phyloP scores from a whole-genome alignment of 2,797 vertebrate genomes.

The Benthosema pterotum region DNA sequence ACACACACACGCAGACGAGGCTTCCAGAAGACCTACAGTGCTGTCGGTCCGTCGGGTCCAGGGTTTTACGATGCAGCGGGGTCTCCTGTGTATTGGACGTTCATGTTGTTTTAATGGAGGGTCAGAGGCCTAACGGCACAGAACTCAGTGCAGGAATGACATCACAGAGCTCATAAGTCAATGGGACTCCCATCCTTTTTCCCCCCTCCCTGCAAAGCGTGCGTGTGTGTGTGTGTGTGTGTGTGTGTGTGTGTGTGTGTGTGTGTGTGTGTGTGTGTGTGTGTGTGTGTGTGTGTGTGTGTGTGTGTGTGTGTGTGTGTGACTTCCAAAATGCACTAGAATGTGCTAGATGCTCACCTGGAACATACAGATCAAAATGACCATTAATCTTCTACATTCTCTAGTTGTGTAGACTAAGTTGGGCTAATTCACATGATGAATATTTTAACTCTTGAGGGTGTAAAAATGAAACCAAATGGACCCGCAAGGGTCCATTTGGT shows the following conservation, averaged over 20 bases:
- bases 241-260: background rate
- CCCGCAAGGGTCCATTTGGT: too few relatives aligned
- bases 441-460: too few relatives aligned
- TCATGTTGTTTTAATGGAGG: conserved; percentile 45
- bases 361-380: too few relatives aligned
- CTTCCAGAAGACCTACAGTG: conserved; percentile 56
- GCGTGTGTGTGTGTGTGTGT: too few relatives aligned
- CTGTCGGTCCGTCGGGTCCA: conserved; percentile 23
- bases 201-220: background rate
- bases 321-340: too few relatives aligned
- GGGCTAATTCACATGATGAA: too few relatives aligned
- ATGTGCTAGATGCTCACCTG: too few relatives aligned
- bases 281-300: background rate
- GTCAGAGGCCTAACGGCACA: conserved; percentile 42
- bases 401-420: too few relatives aligned
- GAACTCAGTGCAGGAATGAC: conserved; percentile 30
- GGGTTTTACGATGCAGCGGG: conserved; percentile 38
- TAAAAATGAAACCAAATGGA: too few relatives aligned
- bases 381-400: too few relatives aligned
- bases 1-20: conserved; percentile 8
- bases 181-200: background rate
- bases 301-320: background rate
- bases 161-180: conserved; percentile 17
- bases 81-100: conserved; percentile 24
- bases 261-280: background rate